These are phyloP conservation scores for Apis florea DNA, from an alignment of 1,140 invertebrate genomes.

Conservation along the genomic window DNA sequence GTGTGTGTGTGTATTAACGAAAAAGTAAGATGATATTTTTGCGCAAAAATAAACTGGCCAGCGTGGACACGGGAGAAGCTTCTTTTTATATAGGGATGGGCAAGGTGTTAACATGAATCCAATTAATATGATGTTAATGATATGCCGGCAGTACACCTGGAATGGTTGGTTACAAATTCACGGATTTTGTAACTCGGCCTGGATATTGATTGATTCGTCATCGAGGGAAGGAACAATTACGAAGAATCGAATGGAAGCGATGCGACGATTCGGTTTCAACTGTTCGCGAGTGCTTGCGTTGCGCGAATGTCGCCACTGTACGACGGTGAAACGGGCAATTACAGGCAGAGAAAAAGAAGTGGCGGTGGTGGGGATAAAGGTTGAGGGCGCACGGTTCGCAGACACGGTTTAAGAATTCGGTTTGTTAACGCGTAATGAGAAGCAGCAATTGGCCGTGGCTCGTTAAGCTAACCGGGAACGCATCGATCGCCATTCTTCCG, in stretches of 20 bases:
- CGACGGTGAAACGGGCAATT: neutral
- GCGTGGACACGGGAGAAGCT: neutral
- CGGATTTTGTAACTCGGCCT: neutral
- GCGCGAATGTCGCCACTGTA: neutral
- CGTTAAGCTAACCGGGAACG: conserved; percentile 33
- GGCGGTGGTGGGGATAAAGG: neutral
- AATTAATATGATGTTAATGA: conserved; percentile 26
- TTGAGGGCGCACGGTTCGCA: neutral
- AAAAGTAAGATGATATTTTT: neutral
- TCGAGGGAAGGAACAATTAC: neutral
- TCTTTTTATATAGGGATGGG: neutral
- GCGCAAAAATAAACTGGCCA: neutral
- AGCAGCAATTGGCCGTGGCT: conserved; percentile 29
- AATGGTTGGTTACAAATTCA: neutral
- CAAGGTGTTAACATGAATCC: conserved; percentile 31
- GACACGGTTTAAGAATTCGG: conserved; percentile 16
- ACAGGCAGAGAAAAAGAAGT: neutral
- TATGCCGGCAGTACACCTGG: conserved; percentile 15
- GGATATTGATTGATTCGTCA: conserved; percentile 38
- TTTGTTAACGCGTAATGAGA: conserved; percentile 38
- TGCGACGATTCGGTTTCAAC: neutral
- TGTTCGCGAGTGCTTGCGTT: too few species aligned
- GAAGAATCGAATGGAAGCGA: neutral
- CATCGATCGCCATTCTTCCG: conserved; percentile 50
- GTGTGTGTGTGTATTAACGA: too few species aligned